Evolutionary conservation across 2,888 invertebrate genomes (phyloP).

Genomic region (Micropterix aruncella): DNA sequence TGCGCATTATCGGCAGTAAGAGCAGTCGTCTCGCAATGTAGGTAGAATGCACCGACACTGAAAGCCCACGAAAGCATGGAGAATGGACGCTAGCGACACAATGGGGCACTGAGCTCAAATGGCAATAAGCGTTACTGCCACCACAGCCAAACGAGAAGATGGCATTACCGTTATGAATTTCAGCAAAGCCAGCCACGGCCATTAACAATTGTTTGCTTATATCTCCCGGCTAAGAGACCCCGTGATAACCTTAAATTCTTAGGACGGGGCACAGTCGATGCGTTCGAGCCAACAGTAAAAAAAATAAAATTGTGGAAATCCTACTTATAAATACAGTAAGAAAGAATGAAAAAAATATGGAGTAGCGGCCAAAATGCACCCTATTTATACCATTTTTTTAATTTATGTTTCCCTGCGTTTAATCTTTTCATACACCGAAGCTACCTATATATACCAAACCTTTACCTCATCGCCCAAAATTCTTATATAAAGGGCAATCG

Average conservation of each 20-base stretch:
- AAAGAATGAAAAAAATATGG: too few relatives aligned
- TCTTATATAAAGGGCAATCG: too few relatives aligned
- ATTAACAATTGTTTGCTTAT: neutral
- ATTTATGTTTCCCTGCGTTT: too few relatives aligned
- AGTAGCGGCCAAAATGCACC: too few relatives aligned
- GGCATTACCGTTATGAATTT: neutral
- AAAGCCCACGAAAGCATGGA: neutral
- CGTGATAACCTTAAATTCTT: neutral
- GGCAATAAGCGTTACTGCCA: neutral
- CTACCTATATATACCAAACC: too few relatives aligned
- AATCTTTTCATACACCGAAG: too few relatives aligned
- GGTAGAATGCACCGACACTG: neutral
- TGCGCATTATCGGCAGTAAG: too few relatives aligned
- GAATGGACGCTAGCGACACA: neutral
- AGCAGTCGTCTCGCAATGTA: too few relatives aligned
- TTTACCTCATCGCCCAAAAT: too few relatives aligned
- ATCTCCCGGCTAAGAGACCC: neutral
- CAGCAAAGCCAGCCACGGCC: neutral
- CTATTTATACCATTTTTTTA: too few relatives aligned
- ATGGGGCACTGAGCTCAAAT: neutral
- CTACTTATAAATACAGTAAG: too few relatives aligned
- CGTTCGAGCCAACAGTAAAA: neutral
- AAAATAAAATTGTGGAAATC: neutral
- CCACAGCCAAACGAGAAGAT: neutral
- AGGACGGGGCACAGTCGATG: neutral